Base-by-base conservation (phyloP, 1,140 invertebrate species). In the Diachasmimorpha longicaudata region DNA sequence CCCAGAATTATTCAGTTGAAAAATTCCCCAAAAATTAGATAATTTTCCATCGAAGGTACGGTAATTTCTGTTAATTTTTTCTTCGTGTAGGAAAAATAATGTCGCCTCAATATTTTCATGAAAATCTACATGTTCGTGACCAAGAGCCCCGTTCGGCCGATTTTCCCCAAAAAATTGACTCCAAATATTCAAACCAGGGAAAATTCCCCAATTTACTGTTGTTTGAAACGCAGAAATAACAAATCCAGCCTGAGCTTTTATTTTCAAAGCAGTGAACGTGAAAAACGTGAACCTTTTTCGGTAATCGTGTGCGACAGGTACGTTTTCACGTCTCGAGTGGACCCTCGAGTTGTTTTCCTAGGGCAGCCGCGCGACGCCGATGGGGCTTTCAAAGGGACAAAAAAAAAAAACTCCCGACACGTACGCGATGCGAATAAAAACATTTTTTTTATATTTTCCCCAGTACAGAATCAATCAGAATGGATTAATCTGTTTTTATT, bases 141-240 rank as follows among this genome's bases (percentile, higher is more conserved):
- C 79, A 16, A 19, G 52, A 37, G 70, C 31, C 31, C 31, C 31
- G 74, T 46, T 67, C 81, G 82, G 80, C 81, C 83, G 83, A 85
- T 83, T 84, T 82, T 31, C 19, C 16, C 13, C 39, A 75, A 80
- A 84, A 82, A 84, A 83, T 81, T 85, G 83, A 85, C 82, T 85
- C 78, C 66, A 39, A 68, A 13, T 21, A 42, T 72, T 21, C 25
- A 23, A 5, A 46, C 14, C 13, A 11, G 72, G 42, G 68, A 76
- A 74, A 52, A 52, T n/a, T 16, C 13, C 70, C 80, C 55, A 68
- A 80, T 83, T 82, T 85, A 82, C 83, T 83, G 80, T 85, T 82
- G 79, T 74, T 58, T 58, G 9, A 77, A 76, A 70, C 72, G 69
- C 75, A 84, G 80, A 82, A 85, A 85, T 76, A 85, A 86, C 83